Base-by-base conservation (phyloP, 2,888 invertebrate species). In the Diadromus collaris region DNA sequence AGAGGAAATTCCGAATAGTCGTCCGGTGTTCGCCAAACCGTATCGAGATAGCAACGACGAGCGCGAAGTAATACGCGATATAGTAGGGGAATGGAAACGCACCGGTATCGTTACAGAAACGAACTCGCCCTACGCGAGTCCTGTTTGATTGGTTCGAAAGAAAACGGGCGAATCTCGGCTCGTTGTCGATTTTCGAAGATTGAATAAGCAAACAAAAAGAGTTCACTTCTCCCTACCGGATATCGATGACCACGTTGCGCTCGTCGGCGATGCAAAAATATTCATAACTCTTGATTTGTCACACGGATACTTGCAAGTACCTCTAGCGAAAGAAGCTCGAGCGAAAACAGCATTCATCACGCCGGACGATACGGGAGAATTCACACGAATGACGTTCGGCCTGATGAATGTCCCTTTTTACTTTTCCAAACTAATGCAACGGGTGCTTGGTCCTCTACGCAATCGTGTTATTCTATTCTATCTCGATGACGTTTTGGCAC, bases 141-240 rank as follows among this genome's bases (percentile, higher is more conserved):
- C 81, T 9, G 78, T 68, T 10, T 41, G 80, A n/a, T 16, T 80
- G 19, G 76, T 81, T 0, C 70, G 60, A 5, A 80, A 81, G 29
- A 74, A 32, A 65, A 48, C 44, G 2, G 76, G 80, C 32, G 76
- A 41, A 41, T 41, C 41, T 2, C 3, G 41, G 7, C 13, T 41
- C 7, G 41, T 41, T 41, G 7, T 41, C 41, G 41, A 41, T 41
- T 41, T 41, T 7, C 3, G 41, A 41, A 3, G 41, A 2, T 7
- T 41, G 7, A 41, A 41, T 13, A 7, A 7, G 7, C 41, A 41
- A 41, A 41, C 41, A 7, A 2, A 41, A 29, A 29, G 29, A 29
- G 5, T 29, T 29, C 29, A 29, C 5, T 29, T 29, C 29, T 5
- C 29, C 29, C 29, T 29, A 41, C 41, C 41, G 41, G 41, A 41